A percentile compares a stretch with the other conserved stretches of the same genome.
Evolutionary conservation across 92 coral and sea anemone species (phyloP).

Genomic region (Anthopleura xanthogrammica): DNA sequence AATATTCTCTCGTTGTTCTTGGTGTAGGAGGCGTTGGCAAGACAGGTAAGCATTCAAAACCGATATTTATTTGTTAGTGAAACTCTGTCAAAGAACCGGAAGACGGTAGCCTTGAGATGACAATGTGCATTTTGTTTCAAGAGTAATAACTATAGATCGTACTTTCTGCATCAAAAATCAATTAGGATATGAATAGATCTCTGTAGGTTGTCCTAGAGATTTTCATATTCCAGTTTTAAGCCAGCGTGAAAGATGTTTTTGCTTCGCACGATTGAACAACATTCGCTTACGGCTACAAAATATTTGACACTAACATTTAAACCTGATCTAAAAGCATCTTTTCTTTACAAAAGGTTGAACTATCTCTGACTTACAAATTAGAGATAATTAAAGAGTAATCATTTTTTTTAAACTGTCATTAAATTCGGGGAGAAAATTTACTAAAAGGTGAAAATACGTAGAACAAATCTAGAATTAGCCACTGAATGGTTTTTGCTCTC

Average conservation of each 20-base stretch:
- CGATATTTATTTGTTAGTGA: background rate
- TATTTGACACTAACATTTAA: background rate
- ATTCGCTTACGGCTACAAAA: background rate
- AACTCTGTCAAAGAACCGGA: conserved; percentile 8
- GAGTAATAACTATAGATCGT: background rate
- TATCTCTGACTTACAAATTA: background rate
- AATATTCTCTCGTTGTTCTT: conserved; percentile 75
- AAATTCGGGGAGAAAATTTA: background rate
- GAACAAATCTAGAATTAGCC: too few relatives aligned
- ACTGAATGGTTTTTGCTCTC: background rate
- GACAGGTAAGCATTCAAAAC: conserved; percentile 61
- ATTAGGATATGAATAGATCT: background rate
- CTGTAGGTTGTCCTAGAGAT: background rate
- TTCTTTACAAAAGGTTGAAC: background rate
- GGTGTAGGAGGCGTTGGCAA: conserved; percentile 96
- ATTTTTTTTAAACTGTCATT: background rate
- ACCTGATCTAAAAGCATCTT: background rate
- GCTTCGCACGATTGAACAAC: background rate
- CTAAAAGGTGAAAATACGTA: too few relatives aligned
- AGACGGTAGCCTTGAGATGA: background rate
- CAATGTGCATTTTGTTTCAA: background rate
- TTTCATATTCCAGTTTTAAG: background rate
- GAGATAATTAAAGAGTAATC: background rate
- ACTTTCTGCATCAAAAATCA: background rate
- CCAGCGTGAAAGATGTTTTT: background rate